A percentile compares a stretch with the other conserved stretches of the same genome.
Conservation (phyloP, 2,888 invertebrate genomes). For the Mellilla xanthometata region DNA sequence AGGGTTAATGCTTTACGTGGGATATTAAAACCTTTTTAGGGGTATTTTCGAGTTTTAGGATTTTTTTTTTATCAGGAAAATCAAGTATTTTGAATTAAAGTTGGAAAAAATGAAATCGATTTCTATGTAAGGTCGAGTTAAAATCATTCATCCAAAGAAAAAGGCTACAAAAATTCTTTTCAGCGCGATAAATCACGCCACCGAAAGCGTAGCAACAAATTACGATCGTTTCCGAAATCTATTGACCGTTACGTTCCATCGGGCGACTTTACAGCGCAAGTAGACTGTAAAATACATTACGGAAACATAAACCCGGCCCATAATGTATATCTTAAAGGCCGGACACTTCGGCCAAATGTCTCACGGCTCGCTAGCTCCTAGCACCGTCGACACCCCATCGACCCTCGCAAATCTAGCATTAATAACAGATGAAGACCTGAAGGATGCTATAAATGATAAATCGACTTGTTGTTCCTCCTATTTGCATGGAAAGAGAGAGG, state of each 20-base stretch:
- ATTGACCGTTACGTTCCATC: conserved; percentile 30
- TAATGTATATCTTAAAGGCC: conserved; percentile 44
- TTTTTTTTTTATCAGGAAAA: no score
- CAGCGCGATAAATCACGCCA: no score
- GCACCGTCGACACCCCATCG: conserved; percentile 66
- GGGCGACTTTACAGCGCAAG: conserved; percentile 28
- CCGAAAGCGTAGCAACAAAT: no score
- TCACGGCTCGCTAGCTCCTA: conserved; percentile 60
- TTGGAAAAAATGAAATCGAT: no score
- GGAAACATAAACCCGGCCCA: conserved; percentile 51
- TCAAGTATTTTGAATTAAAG: no score
- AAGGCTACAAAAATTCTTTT: no score
- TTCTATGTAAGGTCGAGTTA: no score
- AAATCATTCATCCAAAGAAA: no score
- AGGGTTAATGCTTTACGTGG: conserved; percentile 14
- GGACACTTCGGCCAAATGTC: conserved; percentile 26
- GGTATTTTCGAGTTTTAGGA: neutral
- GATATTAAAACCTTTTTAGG: conserved; percentile 1
- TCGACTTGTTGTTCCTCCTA: no score
- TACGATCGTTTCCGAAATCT: conserved; percentile 24
- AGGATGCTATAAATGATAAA: conserved; percentile 34
- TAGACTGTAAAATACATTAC: conserved; percentile 34
- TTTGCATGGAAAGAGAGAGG: no score
- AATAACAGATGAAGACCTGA: conserved; percentile 54
- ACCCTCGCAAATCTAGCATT: conserved; percentile 59